phyloP scores from a whole-genome alignment of 2,113 vertebrate species.

The Chlamydotis undulata region DNA sequence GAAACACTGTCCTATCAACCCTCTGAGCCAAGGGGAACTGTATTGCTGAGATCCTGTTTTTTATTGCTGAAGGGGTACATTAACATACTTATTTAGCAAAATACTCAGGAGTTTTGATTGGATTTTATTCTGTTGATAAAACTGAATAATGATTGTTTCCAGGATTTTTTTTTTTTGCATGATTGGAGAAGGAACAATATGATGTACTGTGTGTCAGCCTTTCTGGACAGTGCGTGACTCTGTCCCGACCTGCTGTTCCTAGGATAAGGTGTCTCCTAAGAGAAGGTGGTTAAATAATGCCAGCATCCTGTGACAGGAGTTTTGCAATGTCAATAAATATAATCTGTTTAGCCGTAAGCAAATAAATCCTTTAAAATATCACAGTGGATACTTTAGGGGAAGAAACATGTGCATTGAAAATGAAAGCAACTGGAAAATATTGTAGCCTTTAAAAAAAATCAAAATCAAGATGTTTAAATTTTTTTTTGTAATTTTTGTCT shows the following conservation, averaged over 20 bases:
- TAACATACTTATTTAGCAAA: not conserved
- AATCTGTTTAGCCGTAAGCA: not conserved
- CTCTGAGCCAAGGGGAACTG: not conserved
- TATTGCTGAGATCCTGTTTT: not conserved
- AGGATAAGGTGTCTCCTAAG: not conserved
- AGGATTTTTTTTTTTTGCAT: not conserved
- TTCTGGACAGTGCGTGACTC: not conserved
- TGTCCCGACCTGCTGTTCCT: not conserved
- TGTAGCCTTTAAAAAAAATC: not conserved
- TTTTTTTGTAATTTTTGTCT: not conserved
- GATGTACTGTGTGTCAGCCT: not conserved
- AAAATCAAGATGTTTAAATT: too few relatives aligned
- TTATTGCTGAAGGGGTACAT: not conserved
- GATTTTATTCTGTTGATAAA: not conserved
- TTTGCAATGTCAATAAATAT: not conserved
- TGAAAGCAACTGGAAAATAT: not conserved
- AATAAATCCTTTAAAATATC: constrained; percentile 13
- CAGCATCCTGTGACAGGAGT: not conserved
- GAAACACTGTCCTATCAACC: not conserved
- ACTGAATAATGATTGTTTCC: not conserved
- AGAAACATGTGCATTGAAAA: not conserved
- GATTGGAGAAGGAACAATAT: not conserved
- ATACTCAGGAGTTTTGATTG: not conserved
- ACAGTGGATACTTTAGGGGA: not conserved
- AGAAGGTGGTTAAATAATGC: not conserved